These are phyloP conservation scores for Onchidella celtica DNA, from an alignment of 2,888 invertebrate genomes.

Conservation along the genomic window DNA sequence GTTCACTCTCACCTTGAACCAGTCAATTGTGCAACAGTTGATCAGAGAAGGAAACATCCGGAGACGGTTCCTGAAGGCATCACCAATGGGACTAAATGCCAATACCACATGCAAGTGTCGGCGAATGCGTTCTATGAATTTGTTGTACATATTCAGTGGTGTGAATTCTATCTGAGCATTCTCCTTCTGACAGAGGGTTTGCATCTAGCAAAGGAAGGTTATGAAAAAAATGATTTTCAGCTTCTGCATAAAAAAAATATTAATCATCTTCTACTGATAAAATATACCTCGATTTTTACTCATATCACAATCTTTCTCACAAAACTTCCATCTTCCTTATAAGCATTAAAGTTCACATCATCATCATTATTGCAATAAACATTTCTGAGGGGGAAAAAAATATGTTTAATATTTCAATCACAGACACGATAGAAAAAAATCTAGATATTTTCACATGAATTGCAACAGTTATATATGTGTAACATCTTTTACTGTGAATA, in stretches of 20 bases:
- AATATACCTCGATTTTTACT: too few relatives aligned
- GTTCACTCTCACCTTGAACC: constrained; percentile 81
- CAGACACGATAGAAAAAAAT: too few relatives aligned
- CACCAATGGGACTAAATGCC: constrained; percentile 80
- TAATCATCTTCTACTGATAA: too few relatives aligned
- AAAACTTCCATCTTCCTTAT: too few relatives aligned
- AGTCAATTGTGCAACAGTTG: constrained; percentile 80
- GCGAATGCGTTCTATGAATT: constrained; percentile 77
- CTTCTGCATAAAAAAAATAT: too few relatives aligned
- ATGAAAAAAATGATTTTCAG: not conserved
- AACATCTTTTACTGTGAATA: not conserved
- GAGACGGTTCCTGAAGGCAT: constrained; percentile 78
- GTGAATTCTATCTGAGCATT: constrained; percentile 76
- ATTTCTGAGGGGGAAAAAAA: too few relatives aligned
- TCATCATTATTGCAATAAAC: too few relatives aligned
- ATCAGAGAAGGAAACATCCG: constrained; percentile 80
- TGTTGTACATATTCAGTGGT: constrained; percentile 79
- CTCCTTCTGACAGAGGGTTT: constrained; percentile 73
- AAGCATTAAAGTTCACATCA: too few relatives aligned
- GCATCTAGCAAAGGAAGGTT: constrained; percentile 71
- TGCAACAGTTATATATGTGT: not conserved
- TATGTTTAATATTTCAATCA: too few relatives aligned
- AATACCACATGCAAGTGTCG: constrained; percentile 78
- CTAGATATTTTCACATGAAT: too few relatives aligned
- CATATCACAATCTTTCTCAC: too few relatives aligned